phyloP scores from a whole-genome alignment of 2,888 invertebrate species.

The Drosophila subsilvestris region DNA sequence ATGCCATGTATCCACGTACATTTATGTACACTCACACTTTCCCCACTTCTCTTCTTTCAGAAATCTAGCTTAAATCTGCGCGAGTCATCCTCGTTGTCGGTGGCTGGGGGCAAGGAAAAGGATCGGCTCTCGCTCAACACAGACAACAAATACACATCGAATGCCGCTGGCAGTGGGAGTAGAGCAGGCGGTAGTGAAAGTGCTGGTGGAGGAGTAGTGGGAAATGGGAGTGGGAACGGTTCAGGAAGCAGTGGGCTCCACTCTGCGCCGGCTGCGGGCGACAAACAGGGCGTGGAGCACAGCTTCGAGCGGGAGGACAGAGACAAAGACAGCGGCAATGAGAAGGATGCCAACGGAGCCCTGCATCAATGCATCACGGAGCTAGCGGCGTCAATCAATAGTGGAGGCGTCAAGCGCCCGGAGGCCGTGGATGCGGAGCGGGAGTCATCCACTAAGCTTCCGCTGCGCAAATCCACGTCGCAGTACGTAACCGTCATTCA shows the following conservation, averaged over 20 bases:
- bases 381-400: conserved; percentile 85
- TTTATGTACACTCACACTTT: background rate
- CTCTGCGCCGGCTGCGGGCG: conserved; percentile 68
- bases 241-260: conserved; percentile 55
- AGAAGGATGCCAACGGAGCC: conserved; percentile 83
- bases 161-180: conserved; percentile 25
- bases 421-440: conserved; percentile 37
- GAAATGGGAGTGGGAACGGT: conserved; percentile 36
- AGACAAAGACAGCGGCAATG: conserved; percentile 82
- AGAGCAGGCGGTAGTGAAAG: conserved; percentile 1
- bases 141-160: conserved; percentile 77
- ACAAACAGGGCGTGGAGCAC: conserved; percentile 64
- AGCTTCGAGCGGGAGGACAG: conserved; percentile 77
- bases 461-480: conserved; percentile 75
- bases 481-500: conserved; percentile 95
- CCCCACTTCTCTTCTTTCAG: conserved; percentile 44
- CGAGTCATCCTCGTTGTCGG: conserved; percentile 64
- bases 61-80: conserved; percentile 82
- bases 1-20: conserved; percentile 8
- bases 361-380: conserved; percentile 89
- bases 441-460: conserved; percentile 44
- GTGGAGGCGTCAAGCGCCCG: conserved; percentile 8
- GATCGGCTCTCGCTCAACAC: conserved; percentile 81
- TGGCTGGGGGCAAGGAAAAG: conserved; percentile 61
- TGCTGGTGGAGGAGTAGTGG: conserved; percentile 42